Percentiles rank a stretch among this genome's conserved stretches.
Conservation (phyloP, 2,797 vertebrate genomes). For the Otolemur crassicaudatus region DNA sequence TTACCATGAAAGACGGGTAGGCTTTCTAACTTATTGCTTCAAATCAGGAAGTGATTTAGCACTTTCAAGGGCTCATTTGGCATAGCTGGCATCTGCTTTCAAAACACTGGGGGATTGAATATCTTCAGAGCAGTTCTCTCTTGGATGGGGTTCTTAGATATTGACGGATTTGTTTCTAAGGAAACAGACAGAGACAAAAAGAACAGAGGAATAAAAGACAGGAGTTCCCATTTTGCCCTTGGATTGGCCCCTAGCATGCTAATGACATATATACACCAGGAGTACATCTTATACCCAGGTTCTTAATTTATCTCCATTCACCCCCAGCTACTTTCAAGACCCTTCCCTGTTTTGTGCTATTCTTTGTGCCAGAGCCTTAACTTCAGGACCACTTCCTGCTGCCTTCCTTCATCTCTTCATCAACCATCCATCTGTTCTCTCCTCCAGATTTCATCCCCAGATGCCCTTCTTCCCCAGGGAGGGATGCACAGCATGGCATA, state of each 20-base stretch:
- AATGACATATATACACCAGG: background rate
- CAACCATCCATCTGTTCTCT: conserved; percentile 52
- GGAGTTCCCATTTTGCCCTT: conserved; percentile 22
- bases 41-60: conserved; percentile 63
- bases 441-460: conserved; percentile 41
- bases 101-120: conserved; percentile 69
- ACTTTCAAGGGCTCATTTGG: conserved; percentile 62
- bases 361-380: conserved; percentile 32
- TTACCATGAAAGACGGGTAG: conserved; percentile 35
- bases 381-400: conserved; percentile 48
- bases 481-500: background rate
- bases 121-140: conserved; percentile 48
- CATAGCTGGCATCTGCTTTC: conserved; percentile 67
- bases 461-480: conserved; percentile 39
- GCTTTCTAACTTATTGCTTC: conserved; percentile 57
- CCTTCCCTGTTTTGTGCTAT: background rate
- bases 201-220: conserved; percentile 59
- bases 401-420: conserved; percentile 40
- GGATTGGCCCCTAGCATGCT: background rate
- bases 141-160: conserved; percentile 51
- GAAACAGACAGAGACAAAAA: conserved; percentile 59
- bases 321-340: background rate
- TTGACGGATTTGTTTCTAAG: conserved; percentile 67
- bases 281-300: conserved; percentile 10
- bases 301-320: conserved; percentile 48